phyloP scores from a whole-genome alignment of 2,888 invertebrate genomes.

The Lymantria dispar region DNA sequence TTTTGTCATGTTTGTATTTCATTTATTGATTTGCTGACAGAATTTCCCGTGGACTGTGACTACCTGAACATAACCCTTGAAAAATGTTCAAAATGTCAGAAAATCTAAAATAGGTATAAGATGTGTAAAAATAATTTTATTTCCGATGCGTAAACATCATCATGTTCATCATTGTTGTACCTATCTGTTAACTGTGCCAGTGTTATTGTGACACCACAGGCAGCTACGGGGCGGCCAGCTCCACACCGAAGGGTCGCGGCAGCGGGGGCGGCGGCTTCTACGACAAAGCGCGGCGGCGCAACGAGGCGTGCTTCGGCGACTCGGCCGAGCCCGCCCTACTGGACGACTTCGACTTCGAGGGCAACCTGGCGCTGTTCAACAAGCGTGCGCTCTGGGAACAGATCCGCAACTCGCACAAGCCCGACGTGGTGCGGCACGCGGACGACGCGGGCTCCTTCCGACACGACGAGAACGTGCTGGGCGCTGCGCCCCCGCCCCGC shows the following conservation, averaged over 20 bases:
- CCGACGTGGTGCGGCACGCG: constrained; percentile 66
- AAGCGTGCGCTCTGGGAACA: constrained; percentile 81
- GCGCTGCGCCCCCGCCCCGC: constrained; percentile 26
- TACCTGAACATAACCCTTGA: too few species aligned
- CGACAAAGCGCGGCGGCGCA: constrained; percentile 79
- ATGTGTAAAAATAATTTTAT: too few species aligned
- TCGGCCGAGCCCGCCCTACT: constrained; percentile 84
- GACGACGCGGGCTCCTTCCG: constrained; percentile 81
- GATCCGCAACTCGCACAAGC: constrained; percentile 55
- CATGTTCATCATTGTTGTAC: too few species aligned
- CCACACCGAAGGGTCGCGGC: constrained; percentile 79
- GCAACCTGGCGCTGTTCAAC: constrained; percentile 95
- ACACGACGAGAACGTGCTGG: constrained; percentile 93
- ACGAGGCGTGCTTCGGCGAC: constrained; percentile 91
- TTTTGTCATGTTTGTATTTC: too few species aligned
- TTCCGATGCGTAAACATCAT: too few species aligned
- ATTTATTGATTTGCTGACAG: too few species aligned
- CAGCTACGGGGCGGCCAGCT: constrained; percentile 49
- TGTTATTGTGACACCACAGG: constrained; percentile 30
- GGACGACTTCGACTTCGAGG: constrained; percentile 97
- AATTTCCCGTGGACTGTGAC: too few species aligned
- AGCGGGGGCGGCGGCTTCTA: constrained; percentile 47
- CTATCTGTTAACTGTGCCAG: neutral
- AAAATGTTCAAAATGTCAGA: too few species aligned
- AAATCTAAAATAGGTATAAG: too few species aligned